Base-by-base conservation (phyloP, 2,888 invertebrate species). In the Peribatodes rhomboidaria region DNA sequence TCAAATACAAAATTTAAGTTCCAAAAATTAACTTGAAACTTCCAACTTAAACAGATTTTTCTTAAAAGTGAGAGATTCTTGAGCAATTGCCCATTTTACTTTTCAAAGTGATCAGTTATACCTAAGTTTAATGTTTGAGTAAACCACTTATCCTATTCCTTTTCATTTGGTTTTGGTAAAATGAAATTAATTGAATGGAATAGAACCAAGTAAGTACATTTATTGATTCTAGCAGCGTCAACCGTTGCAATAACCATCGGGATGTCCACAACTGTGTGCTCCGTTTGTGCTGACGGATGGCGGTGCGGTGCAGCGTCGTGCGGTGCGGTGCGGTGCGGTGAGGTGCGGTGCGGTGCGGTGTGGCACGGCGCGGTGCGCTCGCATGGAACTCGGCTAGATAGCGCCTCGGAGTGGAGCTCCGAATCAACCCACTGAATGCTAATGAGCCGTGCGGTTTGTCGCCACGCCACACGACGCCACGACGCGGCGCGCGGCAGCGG, bases 141-240 rank as follows among this genome's bases (percentile, higher is more conserved):
- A n/a, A 27, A 27, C 27, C 27, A 27, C 27, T 35, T 11, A 11
- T 7, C 11, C 35, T 35, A 8, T 35, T 11, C 35, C 35, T 1
- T 1, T 11, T 9, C 6, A 35, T 11, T 11, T 11, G 3, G 35
- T 3, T 11, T 7, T 1, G 11, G 50, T 14, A 14, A 33, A 8
- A 41, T 27, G 14, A 54, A 54, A 41, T 27, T 27, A 54, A 54
- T 41, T 14, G n/a, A 39, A 39, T n/a, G 39, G 13, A 39, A 39
- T 39, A 11, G 13, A 39, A n/a, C n/a, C 13, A 39, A 39, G n/a
- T 39, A 39, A 39, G n/a, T 39, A n/a, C 2, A 39, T 39, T n/a
- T 2, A 39, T 4, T n/a, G 39, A n/a, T 4, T 39, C 3, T 11
- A 35, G 3, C 35, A 11, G 35, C 11, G 27, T 9, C 3, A 35